Evolutionary conservation across 2,797 vertebrate genomes (phyloP).

Genomic region (Paedocypris micromegethes): DNA sequence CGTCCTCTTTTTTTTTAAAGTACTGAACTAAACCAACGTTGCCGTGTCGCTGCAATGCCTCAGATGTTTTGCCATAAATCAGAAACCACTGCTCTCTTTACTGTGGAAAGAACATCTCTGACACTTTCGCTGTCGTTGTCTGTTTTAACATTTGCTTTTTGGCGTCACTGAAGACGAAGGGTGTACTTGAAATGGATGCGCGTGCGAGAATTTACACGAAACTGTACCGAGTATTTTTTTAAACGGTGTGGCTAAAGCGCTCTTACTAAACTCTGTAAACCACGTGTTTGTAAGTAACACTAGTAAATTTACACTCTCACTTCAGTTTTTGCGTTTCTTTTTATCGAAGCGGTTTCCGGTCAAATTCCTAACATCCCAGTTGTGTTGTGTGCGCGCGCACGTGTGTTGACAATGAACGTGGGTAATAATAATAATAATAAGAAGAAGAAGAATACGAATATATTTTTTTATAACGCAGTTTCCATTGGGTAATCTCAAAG

Average conservation of each 20-base stretch:
- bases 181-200: conserved; percentile 28
- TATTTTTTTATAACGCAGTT: too few species aligned
- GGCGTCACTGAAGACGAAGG: conserved; percentile 10
- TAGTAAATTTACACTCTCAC: conserved; percentile 41
- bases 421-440: too few species aligned
- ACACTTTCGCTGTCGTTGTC: conserved; percentile 11
- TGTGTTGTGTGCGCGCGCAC: background rate
- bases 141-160: background rate
- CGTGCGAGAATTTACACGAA: conserved; percentile 33
- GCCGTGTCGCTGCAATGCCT: conserved; percentile 18
- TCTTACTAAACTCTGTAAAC: conserved; percentile 47
- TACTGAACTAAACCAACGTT: conserved; percentile 26
- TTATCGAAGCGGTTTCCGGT: background rate
- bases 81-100: conserved; percentile 11
- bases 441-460: too few species aligned
- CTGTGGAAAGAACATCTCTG: background rate
- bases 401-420: too few species aligned
- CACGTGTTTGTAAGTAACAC: conserved; percentile 45
- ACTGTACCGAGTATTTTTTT: conserved; percentile 37
- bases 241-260: conserved; percentile 36
- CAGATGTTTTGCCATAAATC: conserved; percentile 1
- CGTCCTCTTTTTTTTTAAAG: conserved; percentile 1
- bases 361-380: background rate
- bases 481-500: too few species aligned
- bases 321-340: conserved; percentile 23